Conservation (phyloP, 2,888 invertebrate species). For the Leptarthrus brevirostris region DNA sequence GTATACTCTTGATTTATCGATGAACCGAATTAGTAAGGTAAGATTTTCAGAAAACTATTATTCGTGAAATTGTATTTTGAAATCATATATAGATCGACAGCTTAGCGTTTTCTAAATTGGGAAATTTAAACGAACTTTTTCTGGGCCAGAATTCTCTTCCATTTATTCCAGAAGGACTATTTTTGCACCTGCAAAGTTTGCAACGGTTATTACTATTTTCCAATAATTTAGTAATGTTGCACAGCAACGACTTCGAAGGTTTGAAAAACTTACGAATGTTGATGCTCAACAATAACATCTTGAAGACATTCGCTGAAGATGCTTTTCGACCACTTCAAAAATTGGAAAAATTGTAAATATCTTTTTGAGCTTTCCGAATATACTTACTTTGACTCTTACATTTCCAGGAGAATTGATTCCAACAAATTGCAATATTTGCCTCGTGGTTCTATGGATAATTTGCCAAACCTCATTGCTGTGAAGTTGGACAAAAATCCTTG, state of each 20-base stretch:
- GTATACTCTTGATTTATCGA: conserved; percentile 62
- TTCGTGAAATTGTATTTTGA: neutral
- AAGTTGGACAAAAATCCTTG: conserved; percentile 75
- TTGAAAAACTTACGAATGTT: conserved; percentile 69
- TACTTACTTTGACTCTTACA: conserved; percentile 54
- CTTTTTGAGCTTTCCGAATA: too few species aligned
- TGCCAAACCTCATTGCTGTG: conserved; percentile 71
- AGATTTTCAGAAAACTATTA: too few species aligned
- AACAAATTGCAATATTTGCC: conserved; percentile 75
- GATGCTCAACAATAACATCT: conserved; percentile 72
- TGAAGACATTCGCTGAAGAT: conserved; percentile 67
- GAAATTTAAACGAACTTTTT: conserved; percentile 68
- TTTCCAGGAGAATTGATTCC: conserved; percentile 70
- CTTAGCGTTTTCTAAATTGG: conserved; percentile 67
- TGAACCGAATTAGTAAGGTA: conserved; percentile 63
- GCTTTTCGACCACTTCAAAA: conserved; percentile 66
- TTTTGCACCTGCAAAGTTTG: conserved; percentile 67
- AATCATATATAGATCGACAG: conserved; percentile 64
- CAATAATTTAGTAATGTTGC: conserved; percentile 68
- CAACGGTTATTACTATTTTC: conserved; percentile 70
- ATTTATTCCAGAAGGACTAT: conserved; percentile 67
- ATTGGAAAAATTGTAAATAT: conserved; percentile 69
- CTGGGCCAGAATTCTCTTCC: conserved; percentile 71
- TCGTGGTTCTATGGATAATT: conserved; percentile 70
- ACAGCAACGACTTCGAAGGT: conserved; percentile 68